Base-by-base conservation (phyloP, 2,113 vertebrate species). In the Galeopterus variegatus region DNA sequence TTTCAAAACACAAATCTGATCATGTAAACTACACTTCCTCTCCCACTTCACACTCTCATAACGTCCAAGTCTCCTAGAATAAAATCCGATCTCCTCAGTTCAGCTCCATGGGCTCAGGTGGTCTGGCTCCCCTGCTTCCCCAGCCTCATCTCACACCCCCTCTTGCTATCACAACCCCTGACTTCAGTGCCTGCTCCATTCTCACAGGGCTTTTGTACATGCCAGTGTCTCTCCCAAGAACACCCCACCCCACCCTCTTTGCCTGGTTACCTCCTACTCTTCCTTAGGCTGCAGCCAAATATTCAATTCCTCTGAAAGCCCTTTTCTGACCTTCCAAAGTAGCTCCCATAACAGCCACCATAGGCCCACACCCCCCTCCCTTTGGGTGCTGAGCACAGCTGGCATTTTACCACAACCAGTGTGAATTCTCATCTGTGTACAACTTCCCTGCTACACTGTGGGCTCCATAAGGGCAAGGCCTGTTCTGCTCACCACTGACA, bases 11-110 rank as follows among this genome's bases (percentile, higher is more conserved):
- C 76, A 85, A 24, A 91, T 41, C 31, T 10, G 54, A 58, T 54
- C 12, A 0, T 58, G 72, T 69, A 50, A 94, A 93, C 64, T 19
- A 62, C 10, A 48, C 50, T 90, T 92, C 60, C 76, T 82, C 83
- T 95, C 67, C 92, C 79, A 79, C 90, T 96, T 76, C 65, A 75
- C 88, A 86, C 52, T 88, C 5, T 69, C 67, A 41, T 90, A 88
- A 95, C 70, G 90, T 90, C 93, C 93, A 83, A 72, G 50, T 56
- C 70, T 85, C 80, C n/a, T 52, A 54, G 54, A 41, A 52, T 31
- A 76, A 83, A 96, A 85, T 6, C 82, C 69, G 45, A 3, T 17
- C 80, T 65, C 90, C 56, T 89, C 11, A 31, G 62, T 24, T 93
- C 76, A 56, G 76, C 64, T 52, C 24, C 1, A 1, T 2, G 41